Evolutionary conservation across 2,113 vertebrate genomes (phyloP).

Genomic region (Eleginops maclovinus): DNA sequence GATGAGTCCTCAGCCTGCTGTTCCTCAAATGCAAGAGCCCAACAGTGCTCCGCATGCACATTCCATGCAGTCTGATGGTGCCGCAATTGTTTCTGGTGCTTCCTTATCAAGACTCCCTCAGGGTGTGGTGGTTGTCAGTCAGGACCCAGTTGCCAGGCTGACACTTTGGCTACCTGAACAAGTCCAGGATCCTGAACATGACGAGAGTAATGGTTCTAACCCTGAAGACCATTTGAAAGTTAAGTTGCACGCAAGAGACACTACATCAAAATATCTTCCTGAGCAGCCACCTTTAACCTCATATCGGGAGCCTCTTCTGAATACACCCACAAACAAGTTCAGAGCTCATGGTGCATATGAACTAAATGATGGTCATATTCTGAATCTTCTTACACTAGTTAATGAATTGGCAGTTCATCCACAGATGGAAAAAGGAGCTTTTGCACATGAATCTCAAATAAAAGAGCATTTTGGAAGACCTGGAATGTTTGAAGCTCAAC

Average conservation of each 20-base stretch:
- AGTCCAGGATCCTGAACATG: not conserved
- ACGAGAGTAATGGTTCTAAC: not conserved
- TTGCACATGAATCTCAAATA: not conserved
- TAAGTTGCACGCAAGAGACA: not conserved
- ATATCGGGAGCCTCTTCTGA: not conserved
- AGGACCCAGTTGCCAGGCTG: slow-evolving; percentile 41
- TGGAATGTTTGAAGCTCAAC: not conserved
- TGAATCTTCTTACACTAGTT: not conserved
- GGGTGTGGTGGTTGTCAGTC: slow-evolving; percentile 44
- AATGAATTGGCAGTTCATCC: not conserved
- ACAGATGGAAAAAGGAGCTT: not conserved
- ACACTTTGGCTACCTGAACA: slow-evolving; percentile 61
- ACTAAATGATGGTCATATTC: fast-evolving
- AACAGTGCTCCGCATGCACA: fast-evolving
- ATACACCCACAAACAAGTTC: not conserved
- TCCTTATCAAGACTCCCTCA: slow-evolving; percentile 5
- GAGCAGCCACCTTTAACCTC: not conserved
- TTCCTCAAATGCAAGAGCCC: not conserved
- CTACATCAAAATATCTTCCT: not conserved
- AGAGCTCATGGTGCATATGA: not conserved
- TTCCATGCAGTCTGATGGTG: slow-evolving; percentile 1
- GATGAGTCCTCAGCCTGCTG: not conserved
- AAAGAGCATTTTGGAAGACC: slow-evolving; percentile 14
- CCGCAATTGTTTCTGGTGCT: not conserved
- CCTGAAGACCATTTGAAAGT: not conserved